phyloP scores from a whole-genome alignment of 2,113 vertebrate species.

The Oostethus manadensis region DNA sequence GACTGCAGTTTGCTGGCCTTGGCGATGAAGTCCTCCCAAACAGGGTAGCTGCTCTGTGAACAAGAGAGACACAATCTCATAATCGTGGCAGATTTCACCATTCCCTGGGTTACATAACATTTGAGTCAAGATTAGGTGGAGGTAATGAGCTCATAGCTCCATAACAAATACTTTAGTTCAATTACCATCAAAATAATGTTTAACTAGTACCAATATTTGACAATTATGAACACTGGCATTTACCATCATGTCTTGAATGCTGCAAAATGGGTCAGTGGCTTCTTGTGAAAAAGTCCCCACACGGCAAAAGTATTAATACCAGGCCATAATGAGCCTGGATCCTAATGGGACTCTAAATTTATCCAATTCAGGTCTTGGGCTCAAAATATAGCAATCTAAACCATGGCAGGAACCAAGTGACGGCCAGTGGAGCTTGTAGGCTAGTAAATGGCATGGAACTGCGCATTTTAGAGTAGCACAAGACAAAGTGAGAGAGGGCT shows the following conservation, averaged over 20 bases:
- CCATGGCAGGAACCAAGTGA: conserved; percentile 31
- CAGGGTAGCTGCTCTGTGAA: conserved; percentile 76
- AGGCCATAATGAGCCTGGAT: conserved; percentile 47
- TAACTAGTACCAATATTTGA: not conserved
- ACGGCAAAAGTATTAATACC: conserved; percentile 37
- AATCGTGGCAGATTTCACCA: conserved; percentile 25
- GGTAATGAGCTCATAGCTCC: not conserved
- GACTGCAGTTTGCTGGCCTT: conserved; percentile 80
- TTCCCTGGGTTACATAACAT: conserved; percentile 36
- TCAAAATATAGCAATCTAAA: conserved; percentile 47
- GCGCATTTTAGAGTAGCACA: not conserved
- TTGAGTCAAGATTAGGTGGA: conserved; percentile 8
- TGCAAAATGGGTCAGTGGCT: conserved; percentile 50
- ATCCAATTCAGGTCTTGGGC: conserved; percentile 43
- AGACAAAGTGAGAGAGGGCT: conserved; percentile 13
- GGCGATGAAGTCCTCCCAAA: conserved; percentile 81
- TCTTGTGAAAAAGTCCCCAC: conserved; percentile 39
- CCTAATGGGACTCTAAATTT: conserved; percentile 45
- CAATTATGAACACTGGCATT: not conserved
- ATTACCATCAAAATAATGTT: not conserved
- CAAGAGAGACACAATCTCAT: conserved; percentile 11
- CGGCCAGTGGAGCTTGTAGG: not conserved
- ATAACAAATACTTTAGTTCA: not conserved
- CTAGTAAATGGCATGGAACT: conserved; percentile 4
- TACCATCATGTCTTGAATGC: not conserved